Evolutionary conservation across 1,140 invertebrate species (phyloP).

Genomic region (Conus ventricosus): DNA sequence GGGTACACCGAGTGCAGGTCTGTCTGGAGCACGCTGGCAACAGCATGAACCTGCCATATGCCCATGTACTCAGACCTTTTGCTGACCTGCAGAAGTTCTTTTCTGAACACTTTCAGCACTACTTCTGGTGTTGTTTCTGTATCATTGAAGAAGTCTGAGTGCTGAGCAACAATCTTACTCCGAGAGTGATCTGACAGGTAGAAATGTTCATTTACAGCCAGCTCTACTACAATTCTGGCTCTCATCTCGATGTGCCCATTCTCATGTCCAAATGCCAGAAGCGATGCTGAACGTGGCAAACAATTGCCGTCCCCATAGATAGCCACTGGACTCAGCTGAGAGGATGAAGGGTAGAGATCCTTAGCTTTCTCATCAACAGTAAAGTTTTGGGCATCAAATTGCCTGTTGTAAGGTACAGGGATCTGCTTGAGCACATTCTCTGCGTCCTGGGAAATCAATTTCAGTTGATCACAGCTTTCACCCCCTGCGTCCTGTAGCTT

Average conservation of each 20-base stretch:
- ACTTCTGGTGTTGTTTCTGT: not conserved
- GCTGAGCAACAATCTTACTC: not conserved
- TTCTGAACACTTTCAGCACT: not conserved
- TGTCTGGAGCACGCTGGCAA: not conserved
- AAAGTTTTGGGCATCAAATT: too few species aligned
- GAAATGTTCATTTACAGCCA: not conserved
- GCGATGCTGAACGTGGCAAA: not conserved
- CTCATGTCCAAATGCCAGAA: not conserved
- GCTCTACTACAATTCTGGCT: not conserved
- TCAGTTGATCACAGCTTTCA: too few species aligned
- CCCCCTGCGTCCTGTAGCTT: too few species aligned
- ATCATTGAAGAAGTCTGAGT: not conserved
- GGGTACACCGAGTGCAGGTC: not conserved
- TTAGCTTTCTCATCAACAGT: too few species aligned
- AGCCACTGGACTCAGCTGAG: too few species aligned
- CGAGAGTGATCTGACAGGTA: not conserved
- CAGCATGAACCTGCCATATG: not conserved
- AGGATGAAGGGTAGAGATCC: too few species aligned
- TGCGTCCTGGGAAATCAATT: too few species aligned
- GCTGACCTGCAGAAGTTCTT: not conserved
- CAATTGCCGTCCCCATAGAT: slow-evolving; percentile 11
- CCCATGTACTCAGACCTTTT: not conserved
- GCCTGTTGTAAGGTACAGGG: too few species aligned
- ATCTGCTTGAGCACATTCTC: too few species aligned
- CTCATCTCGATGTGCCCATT: not conserved